Evolutionary conservation across 2,888 invertebrate species (phyloP).

Genomic region (Lycophotia porphyrea): DNA sequence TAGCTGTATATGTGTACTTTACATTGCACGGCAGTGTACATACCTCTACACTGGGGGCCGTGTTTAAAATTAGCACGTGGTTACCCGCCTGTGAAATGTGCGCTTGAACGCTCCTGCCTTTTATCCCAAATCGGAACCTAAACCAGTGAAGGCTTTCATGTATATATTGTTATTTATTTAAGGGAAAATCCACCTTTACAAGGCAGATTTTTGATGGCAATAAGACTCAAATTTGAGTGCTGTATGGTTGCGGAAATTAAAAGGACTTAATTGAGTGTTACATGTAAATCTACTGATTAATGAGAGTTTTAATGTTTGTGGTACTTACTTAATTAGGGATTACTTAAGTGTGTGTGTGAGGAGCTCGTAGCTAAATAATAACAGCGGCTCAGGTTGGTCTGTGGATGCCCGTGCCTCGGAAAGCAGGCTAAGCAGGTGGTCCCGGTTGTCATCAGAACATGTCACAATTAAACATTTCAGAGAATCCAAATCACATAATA

Average conservation of each 20-base stretch:
- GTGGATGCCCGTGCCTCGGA: too few species aligned
- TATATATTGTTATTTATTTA: slow-evolving; percentile 63
- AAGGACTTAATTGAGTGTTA: slow-evolving; percentile 24
- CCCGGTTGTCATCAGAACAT: too few species aligned
- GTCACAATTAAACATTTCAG: not conserved
- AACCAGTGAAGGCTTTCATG: slow-evolving; percentile 65
- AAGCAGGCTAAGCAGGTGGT: too few species aligned
- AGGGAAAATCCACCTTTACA: slow-evolving; percentile 33
- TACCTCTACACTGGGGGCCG: slow-evolving; percentile 49
- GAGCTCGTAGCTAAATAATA: too few species aligned
- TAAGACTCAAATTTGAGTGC: slow-evolving; percentile 30
- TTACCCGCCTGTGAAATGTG: slow-evolving; percentile 71
- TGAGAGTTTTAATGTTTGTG: not conserved
- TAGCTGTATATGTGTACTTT: slow-evolving; percentile 34
- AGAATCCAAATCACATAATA: not conserved
- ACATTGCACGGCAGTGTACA: slow-evolving; percentile 57
- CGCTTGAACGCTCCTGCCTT: slow-evolving; percentile 75
- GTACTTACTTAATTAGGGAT: not conserved
- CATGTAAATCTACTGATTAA: not conserved
- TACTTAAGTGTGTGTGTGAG: too few species aligned
- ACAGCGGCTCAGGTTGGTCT: too few species aligned
- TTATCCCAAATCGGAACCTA: slow-evolving; percentile 77
- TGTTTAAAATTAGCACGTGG: slow-evolving; percentile 77
- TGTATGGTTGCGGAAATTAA: slow-evolving; percentile 19
- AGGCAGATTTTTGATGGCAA: slow-evolving; percentile 42